Evolutionary conservation across 2,888 invertebrate genomes (phyloP).

Genomic region (Leptopilina drosophilae): DNA sequence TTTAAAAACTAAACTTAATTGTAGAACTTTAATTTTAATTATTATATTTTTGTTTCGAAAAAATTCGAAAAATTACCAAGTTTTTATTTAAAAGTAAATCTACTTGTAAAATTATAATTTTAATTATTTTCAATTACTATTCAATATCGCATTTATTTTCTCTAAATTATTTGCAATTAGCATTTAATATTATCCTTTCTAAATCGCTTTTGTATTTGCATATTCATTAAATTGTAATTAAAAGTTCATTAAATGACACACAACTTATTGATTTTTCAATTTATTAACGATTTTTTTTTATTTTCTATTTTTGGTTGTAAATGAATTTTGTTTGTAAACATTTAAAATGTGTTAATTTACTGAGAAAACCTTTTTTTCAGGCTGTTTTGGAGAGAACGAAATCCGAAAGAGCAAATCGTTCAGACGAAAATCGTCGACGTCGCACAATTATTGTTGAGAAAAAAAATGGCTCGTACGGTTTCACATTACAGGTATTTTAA

Average conservation of each 20-base stretch:
- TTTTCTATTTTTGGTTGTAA: not conserved
- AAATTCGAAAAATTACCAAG: no score
- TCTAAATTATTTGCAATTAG: not conserved
- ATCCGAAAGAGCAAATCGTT: constrained; percentile 85
- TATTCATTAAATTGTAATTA: no score
- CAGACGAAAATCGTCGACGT: constrained; percentile 91
- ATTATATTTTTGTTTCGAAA: no score
- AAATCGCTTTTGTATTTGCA: no score
- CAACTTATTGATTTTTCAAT: no score
- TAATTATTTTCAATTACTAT: not conserved
- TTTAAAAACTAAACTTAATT: no score
- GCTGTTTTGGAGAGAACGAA: constrained; percentile 85
- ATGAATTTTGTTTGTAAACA: not conserved
- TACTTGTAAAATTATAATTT: not conserved
- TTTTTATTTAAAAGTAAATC: no score
- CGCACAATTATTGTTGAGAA: constrained; percentile 95
- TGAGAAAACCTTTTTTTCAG: constrained; percentile 67
- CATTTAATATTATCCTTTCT: not conserved
- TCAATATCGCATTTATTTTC: no score
- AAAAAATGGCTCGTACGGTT: constrained; percentile 94
- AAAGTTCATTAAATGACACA: no score
- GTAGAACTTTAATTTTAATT: not conserved
- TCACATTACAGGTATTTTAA: constrained; percentile 87
- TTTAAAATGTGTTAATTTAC: not conserved
- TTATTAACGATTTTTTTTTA: no score